A percentile compares a stretch with the other conserved stretches of the same genome.
These are phyloP conservation scores for Oconnorella tubifera DNA, from an alignment of 2,888 invertebrate genomes.

Conservation along the genomic window DNA sequence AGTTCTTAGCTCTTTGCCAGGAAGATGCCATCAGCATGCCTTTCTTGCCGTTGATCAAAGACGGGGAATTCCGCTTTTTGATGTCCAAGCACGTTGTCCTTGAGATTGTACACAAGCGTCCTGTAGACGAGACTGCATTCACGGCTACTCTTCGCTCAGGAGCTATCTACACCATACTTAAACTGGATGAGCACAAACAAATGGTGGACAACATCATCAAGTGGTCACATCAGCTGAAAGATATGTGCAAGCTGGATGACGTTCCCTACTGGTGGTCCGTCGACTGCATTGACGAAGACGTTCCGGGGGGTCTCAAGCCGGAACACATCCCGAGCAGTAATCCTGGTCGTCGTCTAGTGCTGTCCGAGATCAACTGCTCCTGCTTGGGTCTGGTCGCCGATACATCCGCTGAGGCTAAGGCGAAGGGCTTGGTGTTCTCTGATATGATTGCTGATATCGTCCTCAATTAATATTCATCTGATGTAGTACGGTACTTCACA, in stretches of 20 bases:
- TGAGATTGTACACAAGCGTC: conserved; percentile 33
- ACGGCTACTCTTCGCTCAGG: conserved; percentile 30
- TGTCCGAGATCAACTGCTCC: conserved; percentile 32
- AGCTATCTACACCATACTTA: conserved; percentile 30
- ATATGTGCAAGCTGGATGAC: conserved; percentile 25
- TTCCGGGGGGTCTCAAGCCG: conserved; percentile 15
- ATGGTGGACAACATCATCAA: conserved; percentile 25
- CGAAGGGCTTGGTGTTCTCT: conserved; percentile 28
- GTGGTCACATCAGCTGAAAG: conserved; percentile 28
- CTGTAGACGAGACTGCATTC: conserved; percentile 30
- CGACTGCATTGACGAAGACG: conserved; percentile 31
- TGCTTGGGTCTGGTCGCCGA: conserved; percentile 30
- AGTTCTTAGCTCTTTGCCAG: conserved; percentile 26
- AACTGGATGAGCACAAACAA: conserved; percentile 24
- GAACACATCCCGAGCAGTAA: conserved; percentile 27
- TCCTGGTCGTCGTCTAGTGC: conserved; percentile 26
- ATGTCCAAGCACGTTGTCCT: conserved; percentile 27
- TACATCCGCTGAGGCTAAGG: conserved; percentile 30
- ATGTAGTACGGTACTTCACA: too few species aligned
- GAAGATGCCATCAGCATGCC: conserved; percentile 35
- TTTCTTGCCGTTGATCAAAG: conserved; percentile 32
- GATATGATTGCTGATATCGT: conserved; percentile 30
- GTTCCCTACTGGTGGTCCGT: conserved; percentile 34
- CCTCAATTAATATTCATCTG: too few species aligned
- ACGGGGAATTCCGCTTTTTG: conserved; percentile 30